Percentiles rank a stretch among this genome's conserved stretches.
These are phyloP conservation scores for Galeopterus variegatus DNA, from an alignment of 2,113 vertebrate species.

Conservation along the genomic window DNA sequence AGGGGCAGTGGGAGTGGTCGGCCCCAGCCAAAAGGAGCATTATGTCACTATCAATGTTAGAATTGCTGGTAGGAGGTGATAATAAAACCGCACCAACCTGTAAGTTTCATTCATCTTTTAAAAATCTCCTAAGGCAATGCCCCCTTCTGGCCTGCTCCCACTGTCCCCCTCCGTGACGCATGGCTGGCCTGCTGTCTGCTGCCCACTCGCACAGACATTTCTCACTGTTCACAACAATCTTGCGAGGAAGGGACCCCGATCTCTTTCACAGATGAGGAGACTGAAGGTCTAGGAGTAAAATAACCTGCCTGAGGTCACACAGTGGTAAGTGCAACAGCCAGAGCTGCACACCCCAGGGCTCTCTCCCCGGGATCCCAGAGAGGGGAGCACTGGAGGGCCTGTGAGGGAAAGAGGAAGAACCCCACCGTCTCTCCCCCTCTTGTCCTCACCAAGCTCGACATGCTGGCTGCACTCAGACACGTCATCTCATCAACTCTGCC, in stretches of 20 bases:
- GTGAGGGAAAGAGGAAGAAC: neutral
- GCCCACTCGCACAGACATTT: neutral
- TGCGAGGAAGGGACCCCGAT: neutral
- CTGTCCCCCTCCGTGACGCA: fast-evolving
- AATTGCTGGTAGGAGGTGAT: neutral
- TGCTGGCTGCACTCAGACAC: neutral
- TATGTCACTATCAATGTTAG: neutral
- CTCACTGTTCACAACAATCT: neutral
- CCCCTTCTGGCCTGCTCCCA: fast-evolving
- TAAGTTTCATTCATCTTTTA: neutral
- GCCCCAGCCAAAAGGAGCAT: neutral
- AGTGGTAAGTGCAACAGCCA: neutral
- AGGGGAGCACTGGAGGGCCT: neutral
- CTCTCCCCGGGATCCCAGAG: neutral
- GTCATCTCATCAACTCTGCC: neutral
- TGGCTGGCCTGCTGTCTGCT: neutral
- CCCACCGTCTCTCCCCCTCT: fast-evolving
- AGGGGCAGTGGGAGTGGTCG: fast-evolving
- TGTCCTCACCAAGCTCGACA: neutral
- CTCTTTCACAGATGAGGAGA: neutral
- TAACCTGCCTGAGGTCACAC: neutral
- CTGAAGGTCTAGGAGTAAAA: neutral
- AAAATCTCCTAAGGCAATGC: neutral
- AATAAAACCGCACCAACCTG: neutral
- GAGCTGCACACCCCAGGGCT: neutral